phyloP scores from a whole-genome alignment of 2,113 vertebrate species.

The Opisthocomus hoazin region DNA sequence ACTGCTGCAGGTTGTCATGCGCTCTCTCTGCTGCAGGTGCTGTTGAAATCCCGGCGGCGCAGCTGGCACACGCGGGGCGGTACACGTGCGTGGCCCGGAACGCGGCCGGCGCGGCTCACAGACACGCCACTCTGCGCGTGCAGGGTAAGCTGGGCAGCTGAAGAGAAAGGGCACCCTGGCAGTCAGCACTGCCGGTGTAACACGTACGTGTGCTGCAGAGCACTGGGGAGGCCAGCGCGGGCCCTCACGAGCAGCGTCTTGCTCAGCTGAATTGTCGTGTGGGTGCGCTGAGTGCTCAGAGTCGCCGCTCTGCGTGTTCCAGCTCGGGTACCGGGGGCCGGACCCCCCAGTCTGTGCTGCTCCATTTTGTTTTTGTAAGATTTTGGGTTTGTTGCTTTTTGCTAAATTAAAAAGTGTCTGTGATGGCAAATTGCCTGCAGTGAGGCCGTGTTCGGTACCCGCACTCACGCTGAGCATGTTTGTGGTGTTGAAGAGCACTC shows the following conservation, averaged over 20 bases:
- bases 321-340: neutral
- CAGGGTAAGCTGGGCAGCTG: constrained; percentile 76
- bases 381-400: neutral
- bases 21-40: constrained; percentile 71
- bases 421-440: neutral
- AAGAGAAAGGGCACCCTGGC: neutral
- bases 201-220: fast-evolving
- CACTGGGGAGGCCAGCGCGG: neutral
- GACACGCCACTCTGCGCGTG: constrained; percentile 81
- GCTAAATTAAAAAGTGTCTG: neutral
- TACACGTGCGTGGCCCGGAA: constrained; percentile 87
- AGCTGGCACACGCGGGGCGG: constrained; percentile 81
- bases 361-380: neutral
- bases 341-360: neutral
- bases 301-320: neutral
- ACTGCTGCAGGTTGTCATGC: neutral
- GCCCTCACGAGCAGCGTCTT: neutral
- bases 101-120: constrained; percentile 83
- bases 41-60: constrained; percentile 81
- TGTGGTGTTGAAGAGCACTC: neutral
- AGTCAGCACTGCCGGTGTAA: neutral
- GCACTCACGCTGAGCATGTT: neutral
- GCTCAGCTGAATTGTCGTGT: neutral
- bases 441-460: neutral
- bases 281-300: neutral